These are phyloP conservation scores for Desmodus rotundus DNA, from an alignment of 2,113 vertebrate species.

Conservation along the genomic window DNA sequence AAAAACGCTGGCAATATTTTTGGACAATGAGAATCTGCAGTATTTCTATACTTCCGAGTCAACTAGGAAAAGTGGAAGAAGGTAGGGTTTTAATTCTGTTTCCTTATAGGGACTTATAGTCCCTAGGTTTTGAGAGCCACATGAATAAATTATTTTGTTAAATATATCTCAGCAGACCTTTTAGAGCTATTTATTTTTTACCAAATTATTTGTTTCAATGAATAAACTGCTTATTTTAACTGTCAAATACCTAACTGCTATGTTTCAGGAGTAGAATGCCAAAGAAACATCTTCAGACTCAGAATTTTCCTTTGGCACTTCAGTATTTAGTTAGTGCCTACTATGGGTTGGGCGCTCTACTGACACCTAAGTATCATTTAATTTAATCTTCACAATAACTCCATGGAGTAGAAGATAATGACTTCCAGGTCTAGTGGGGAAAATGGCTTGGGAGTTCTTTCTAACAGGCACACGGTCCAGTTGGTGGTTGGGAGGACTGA, in stretches of 20 bases:
- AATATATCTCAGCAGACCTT: neutral
- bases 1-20: constrained; percentile 13
- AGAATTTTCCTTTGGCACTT: neutral
- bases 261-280: neutral
- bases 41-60: neutral
- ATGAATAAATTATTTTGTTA: neutral
- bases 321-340: neutral
- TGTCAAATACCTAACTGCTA: neutral
- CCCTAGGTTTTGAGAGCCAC: neutral
- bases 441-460: neutral
- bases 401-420: neutral
- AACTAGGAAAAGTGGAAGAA: neutral
- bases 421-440: neutral
- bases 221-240: neutral
- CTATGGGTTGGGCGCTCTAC: neutral
- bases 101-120: neutral
- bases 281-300: neutral
- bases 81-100: neutral
- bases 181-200: neutral
- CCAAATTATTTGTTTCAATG: neutral
- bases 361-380: neutral
- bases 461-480: neutral
- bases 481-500: neutral
- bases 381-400: neutral
- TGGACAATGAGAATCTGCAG: constrained; percentile 5